Evolutionary conservation across 2,888 invertebrate species (phyloP).

Genomic region (Coelopa pilipes): DNA sequence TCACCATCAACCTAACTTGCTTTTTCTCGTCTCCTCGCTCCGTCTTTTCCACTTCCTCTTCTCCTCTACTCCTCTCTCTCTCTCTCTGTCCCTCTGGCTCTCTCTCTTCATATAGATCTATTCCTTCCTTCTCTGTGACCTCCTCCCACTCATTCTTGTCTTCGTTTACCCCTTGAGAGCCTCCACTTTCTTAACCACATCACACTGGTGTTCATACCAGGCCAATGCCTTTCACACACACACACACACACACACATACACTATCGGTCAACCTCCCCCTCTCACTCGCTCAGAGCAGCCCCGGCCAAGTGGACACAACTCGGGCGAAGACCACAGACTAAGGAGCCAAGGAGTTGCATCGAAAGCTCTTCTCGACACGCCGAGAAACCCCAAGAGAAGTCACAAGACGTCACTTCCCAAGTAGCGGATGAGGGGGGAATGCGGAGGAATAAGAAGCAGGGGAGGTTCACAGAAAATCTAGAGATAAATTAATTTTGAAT

Average conservation of each 20-base stretch:
- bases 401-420: too few relatives aligned
- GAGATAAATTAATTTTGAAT: not conserved
- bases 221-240: too few relatives aligned
- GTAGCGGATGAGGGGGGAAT: too few relatives aligned
- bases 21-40: not conserved
- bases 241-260: too few relatives aligned
- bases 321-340: constrained; percentile 18
- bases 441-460: not conserved
- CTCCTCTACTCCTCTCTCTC: too few relatives aligned
- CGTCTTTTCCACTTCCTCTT: not conserved
- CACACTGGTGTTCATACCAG: not conserved
- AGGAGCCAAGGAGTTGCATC: not conserved
- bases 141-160: too few relatives aligned
- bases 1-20: not conserved
- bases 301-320: constrained; percentile 22
- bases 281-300: constrained; percentile 16
- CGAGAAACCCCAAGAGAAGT: too few relatives aligned
- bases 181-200: constrained; percentile 20
- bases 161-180: not conserved
- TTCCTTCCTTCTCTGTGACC: too few relatives aligned
- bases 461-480: not conserved
- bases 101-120: too few relatives aligned
- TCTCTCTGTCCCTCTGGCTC: too few relatives aligned
- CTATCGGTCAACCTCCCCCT: too few relatives aligned
- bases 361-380: not conserved